Evolutionary conservation across 2,888 invertebrate species (phyloP), one percentile per base, ranked within the genome.

Genomic region (Euproctis similis): DNA sequence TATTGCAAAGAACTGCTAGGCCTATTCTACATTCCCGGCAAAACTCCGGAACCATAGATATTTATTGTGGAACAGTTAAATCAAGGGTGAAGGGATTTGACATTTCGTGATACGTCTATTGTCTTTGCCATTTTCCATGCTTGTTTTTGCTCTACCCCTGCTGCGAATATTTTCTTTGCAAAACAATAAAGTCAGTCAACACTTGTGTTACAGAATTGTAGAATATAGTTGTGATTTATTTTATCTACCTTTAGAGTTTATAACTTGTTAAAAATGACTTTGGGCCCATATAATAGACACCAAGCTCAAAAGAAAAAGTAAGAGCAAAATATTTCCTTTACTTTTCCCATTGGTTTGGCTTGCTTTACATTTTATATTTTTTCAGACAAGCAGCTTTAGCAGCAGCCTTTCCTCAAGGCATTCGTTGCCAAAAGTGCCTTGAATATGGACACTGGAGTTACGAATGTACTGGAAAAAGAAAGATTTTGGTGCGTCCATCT

Each of bases 391-490:
- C 86, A 29, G 88, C 88, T 36, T 71, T 89, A 57, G 87, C 88
- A 16, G 86, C 88, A 8, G 87, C 87, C 1, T 91, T 90, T 67
- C 92, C 93, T 1, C 90, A 92, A 68, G 91, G 91, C 7, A 88
- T 93, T 36, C 88, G 93, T 12, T 97, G 97, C 65, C 97, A 97
- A 68, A 97, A 96, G 77, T 97, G 97, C 62, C 77, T 96, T 25
- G 93, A 96, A 72, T 90, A 90, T 59, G 97, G 97, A 0, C 97
- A 97, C 67, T 97, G 96, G 95, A 96, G 95, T 36, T 97, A 94
- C 58, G 94, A 96, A 70, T 97, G 97, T 64, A 94, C 90, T 46
- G 93, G 93, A 8, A 96, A 96, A 72, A 87, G 96, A 37, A 97
- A 97, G 77, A 92, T 92, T 69, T 81, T 95, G 3, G 90, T 94